Evolutionary conservation across 1,140 invertebrate species (phyloP), one percentile per base, ranked within the genome.

Genomic region (Brachionus rotundiformis): DNA sequence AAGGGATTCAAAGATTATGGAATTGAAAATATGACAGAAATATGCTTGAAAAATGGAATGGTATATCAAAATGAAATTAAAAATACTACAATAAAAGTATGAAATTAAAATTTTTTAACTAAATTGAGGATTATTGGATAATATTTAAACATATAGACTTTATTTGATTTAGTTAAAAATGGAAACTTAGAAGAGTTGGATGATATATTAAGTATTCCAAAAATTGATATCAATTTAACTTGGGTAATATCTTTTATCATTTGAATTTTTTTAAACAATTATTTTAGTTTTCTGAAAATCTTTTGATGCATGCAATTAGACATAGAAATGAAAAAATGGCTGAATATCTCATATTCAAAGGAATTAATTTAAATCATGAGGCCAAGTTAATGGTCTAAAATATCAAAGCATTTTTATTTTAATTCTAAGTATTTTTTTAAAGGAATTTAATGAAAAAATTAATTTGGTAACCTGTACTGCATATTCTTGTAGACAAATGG

Each of bases 251-350:
- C 19, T 11, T 23, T 11, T 73, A 1, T 23, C 16, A 27, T 47
- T 47, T 82, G 8, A 4, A 19, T 39, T n/a, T 7, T 63, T 63
- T n/a, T 1, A 29, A 29, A n/a, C 6, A 19, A 36, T 68, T 33
- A 1, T 16, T 36, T 16, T 8, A 87, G 86, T 87, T 83, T 79
- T 75, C 84, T n/a, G 86, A 87, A 82, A 87, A 86, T 79, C 79
- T 87, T 61, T 76, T 87, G 23, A 86, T 86, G 86, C 81, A 83
- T n/a, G 86, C 86, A 1, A 85, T 87, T 31, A 80, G 84, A 75
- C 27, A 82, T 19, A 82, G 68, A 25, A 84, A 86, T 44, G 73
- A 76, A 33, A 83, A 84, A 73, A 86, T 86, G 84, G 86, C 85
- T 0, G 85, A 86, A 81, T 87, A 86, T 82, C 82, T 87, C 0